Base-by-base conservation (phyloP, 2,888 invertebrate genomes). In the Gymnocheta viridis region DNA sequence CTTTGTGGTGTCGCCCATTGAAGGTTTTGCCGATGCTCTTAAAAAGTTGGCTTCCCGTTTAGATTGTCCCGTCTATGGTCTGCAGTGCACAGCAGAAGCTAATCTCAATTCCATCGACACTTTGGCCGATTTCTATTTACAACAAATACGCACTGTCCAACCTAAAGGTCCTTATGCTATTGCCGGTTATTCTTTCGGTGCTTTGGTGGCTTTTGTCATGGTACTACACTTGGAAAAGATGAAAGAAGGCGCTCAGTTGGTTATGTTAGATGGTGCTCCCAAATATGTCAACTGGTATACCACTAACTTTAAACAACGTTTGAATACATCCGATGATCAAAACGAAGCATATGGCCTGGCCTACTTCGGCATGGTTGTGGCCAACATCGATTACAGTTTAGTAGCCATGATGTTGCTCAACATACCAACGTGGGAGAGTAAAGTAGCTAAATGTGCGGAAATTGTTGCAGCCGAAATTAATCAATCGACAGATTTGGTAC, bases 181-280 rank as follows among this genome's bases (percentile, higher is more conserved):
- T 86, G 95, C 96, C 56, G 99, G 99, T 2, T 99, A 99, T 93
- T 99, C 99, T 0, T 99, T 97, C 92, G 99, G 99, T 85, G 97
- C 98, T 51, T 95, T 96, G 87, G 96, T 99, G 41, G 98, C 98
- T 19, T 97, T 98, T 91, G 99, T 99, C 93, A 98, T 99, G 95
- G 97, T 97, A 29, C 92, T 96, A 38, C 96, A 96, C 90, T 93
- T 99, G 73, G 96, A 98, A 90, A 92, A 93, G 86, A 92, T 92
- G 51, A 91, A 91, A 14, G 92, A 92, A 85, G 81, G 87, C 7
- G 88, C 89, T 6, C 88, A 89, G 64, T 87, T 92, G n/a, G 94
- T 96, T 86, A 94, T 99, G 87, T 93, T 99, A 87, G 99, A 99
- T 92, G 99, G 99, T 51, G 97, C 97, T 27, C 97, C 96, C 5